Conservation (phyloP, 2,888 invertebrate species). For the Orchesella flavescens region DNA sequence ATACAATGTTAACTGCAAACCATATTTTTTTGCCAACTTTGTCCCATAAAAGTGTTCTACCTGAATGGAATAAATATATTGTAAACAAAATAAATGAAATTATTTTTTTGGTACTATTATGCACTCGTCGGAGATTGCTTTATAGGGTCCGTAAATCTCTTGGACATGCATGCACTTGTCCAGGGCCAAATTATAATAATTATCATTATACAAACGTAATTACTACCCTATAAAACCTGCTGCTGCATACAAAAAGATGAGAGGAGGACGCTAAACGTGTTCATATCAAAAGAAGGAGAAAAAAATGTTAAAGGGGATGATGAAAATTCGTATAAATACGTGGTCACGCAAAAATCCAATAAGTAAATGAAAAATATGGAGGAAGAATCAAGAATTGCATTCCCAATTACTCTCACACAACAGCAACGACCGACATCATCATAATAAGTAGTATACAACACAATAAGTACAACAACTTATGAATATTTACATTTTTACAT, state of each 20-base stretch:
- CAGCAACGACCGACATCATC: no score
- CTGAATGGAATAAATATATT: no score
- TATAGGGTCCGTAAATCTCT: constrained; percentile 29
- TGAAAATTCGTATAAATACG: background rate
- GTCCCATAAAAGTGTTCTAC: no score
- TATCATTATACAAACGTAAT: constrained; percentile 58
- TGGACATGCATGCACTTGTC: constrained; percentile 54
- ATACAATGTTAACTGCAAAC: no score
- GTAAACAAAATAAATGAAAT: no score
- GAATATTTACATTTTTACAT: no score
- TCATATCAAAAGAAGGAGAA: background rate
- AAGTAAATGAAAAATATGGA: background rate
- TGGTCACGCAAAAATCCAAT: background rate
- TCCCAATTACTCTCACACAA: no score
- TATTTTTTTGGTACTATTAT: no score
- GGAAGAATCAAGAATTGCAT: background rate
- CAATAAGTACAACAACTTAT: no score
- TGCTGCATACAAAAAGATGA: background rate
- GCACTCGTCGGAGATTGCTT: background rate
- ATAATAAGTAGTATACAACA: no score
- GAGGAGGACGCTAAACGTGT: no score
- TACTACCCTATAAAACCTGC: constrained; percentile 36
- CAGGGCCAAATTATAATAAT: constrained; percentile 63
- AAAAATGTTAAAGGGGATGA: background rate
- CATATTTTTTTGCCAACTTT: no score